Conservation (phyloP, 2,113 vertebrate species). For the Antigone vipio region DNA sequence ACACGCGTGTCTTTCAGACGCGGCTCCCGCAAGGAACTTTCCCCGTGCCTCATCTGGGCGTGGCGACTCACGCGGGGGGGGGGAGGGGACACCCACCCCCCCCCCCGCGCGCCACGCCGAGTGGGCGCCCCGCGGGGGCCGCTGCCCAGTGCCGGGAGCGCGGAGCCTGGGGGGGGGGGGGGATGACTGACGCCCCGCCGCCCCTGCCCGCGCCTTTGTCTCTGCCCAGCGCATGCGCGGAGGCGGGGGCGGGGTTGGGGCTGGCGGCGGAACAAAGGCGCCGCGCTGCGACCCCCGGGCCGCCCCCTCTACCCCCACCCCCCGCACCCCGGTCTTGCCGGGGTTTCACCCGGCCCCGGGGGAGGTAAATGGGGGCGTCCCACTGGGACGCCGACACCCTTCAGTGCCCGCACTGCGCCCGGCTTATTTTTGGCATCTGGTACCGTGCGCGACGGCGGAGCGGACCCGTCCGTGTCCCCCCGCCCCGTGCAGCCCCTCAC, state of each 20-base stretch:
- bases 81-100: background rate
- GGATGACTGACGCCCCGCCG: constrained; percentile 40
- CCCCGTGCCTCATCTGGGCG: background rate
- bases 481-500: too few species aligned
- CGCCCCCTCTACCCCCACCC: too few species aligned
- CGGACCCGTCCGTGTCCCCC: too few species aligned
- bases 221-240: constrained; percentile 75
- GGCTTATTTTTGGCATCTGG: background rate
- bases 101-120: background rate
- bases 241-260: background rate
- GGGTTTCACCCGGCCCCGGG: too few species aligned
- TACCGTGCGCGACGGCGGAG: background rate
- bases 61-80: background rate
- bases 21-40: background rate
- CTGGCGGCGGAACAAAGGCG: constrained; percentile 18
- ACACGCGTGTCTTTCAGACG: background rate
- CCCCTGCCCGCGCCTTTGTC: constrained; percentile 81
- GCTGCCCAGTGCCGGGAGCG: background rate
- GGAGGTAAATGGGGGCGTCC: background rate
- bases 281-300: background rate
- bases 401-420: background rate
- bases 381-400: background rate
- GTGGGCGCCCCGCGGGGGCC: background rate
- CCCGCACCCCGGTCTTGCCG: background rate
- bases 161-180: constrained; percentile 19